phyloP scores from a whole-genome alignment of 2,888 invertebrate genomes.

The Campaea margaritaria region DNA sequence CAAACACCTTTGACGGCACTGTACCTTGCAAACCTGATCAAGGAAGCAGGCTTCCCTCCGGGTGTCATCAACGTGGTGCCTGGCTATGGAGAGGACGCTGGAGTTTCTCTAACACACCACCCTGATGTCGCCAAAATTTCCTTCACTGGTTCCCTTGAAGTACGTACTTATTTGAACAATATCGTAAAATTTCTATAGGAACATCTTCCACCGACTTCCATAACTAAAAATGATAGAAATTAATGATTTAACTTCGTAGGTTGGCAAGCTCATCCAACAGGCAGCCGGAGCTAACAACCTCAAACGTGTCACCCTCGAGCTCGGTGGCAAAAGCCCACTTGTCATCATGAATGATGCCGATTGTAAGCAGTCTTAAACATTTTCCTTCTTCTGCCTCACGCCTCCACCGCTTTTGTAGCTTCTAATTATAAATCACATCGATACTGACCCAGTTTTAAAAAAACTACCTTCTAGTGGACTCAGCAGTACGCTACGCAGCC shows the following conservation, averaged over 20 bases:
- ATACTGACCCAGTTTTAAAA: too few relatives aligned
- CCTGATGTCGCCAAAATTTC: conserved; percentile 93
- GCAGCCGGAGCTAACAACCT: conserved; percentile 91
- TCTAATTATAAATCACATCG: too few relatives aligned
- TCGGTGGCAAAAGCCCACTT: conserved; percentile 95
- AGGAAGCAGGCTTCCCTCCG: conserved; percentile 94
- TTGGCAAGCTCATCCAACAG: conserved; percentile 86
- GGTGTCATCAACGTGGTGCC: conserved; percentile 96
- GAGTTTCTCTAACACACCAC: conserved; percentile 90
- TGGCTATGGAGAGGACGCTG: conserved; percentile 91
- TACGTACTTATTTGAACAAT: conserved; percentile 73
- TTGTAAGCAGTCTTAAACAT: conserved; percentile 22
- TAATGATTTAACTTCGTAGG: too few relatives aligned
- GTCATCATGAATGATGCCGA: conserved; percentile 91
- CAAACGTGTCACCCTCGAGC: conserved; percentile 92
- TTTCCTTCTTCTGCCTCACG: too few relatives aligned
- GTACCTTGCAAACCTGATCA: conserved; percentile 90
- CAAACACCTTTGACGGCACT: conserved; percentile 96
- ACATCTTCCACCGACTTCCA: too few relatives aligned
- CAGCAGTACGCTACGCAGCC: conserved; percentile 58
- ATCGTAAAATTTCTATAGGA: too few relatives aligned
- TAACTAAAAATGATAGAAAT: too few relatives aligned
- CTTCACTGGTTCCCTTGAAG: conserved; percentile 82
- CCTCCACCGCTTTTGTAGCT: too few relatives aligned
- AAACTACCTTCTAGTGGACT: conserved; percentile 56